A percentile compares a stretch with the other conserved stretches of the same genome.
Conservation (phyloP, 2,797 vertebrate species). For the Cetoscarus ocellatus region DNA sequence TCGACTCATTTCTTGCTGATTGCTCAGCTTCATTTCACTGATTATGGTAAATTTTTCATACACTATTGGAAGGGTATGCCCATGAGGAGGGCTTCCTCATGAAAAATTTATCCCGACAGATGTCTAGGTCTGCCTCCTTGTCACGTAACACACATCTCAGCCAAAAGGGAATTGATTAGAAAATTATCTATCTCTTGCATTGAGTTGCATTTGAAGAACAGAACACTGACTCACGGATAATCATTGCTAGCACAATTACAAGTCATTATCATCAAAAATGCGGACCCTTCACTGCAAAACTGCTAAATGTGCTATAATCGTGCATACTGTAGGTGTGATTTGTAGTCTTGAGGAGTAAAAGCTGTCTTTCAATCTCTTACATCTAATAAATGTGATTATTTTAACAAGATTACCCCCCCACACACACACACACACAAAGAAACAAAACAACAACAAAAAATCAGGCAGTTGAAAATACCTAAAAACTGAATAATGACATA, state of each 20-base stretch:
- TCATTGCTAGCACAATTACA: constrained; percentile 16
- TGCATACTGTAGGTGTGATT: constrained; percentile 1
- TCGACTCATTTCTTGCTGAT: constrained; percentile 58
- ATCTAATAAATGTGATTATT: background rate
- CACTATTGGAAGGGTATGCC: constrained; percentile 59
- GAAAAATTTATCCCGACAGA: constrained; percentile 81
- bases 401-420: too few species aligned
- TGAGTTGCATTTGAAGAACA: constrained; percentile 38
- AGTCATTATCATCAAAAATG: constrained; percentile 29
- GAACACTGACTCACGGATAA: constrained; percentile 12
- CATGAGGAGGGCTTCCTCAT: constrained; percentile 67
- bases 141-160: constrained; percentile 57
- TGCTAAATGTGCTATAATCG: constrained; percentile 12
- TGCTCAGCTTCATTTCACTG: constrained; percentile 66
- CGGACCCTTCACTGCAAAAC: constrained; percentile 9
- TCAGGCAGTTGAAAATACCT: too few species aligned
- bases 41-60: constrained; percentile 76
- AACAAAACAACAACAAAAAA: too few species aligned
- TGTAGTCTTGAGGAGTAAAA: background rate
- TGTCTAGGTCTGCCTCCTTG: constrained; percentile 75
- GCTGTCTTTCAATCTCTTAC: background rate
- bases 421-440: too few species aligned
- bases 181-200: constrained; percentile 51
- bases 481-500: too few species aligned
- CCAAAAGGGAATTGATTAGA: constrained; percentile 65